Evolutionary conservation across 2,113 vertebrate species (phyloP).

Genomic region (Phalacrocorax brasilianus): DNA sequence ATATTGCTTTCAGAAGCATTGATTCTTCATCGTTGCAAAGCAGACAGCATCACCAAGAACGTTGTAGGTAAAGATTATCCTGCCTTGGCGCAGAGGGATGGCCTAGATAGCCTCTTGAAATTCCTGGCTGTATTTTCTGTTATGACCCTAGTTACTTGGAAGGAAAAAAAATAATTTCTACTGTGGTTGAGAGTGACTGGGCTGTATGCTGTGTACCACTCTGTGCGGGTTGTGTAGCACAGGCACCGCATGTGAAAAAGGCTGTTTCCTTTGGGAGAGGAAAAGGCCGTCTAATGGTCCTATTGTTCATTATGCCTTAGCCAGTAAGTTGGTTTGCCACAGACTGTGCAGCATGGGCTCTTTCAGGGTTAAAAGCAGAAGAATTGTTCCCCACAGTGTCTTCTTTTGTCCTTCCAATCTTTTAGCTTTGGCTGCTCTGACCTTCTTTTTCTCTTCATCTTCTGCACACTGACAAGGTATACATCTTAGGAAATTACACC

Average conservation of each 20-base stretch:
- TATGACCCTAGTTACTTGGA: background rate
- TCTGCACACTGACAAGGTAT: slow-evolving; percentile 40
- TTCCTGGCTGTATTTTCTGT: background rate
- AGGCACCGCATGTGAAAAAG: background rate
- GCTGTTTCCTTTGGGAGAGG: background rate
- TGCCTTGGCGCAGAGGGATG: background rate
- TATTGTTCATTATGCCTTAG: background rate
- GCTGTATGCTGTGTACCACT: background rate
- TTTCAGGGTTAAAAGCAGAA: background rate
- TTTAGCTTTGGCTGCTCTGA: slow-evolving; percentile 23
- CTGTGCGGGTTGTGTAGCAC: background rate
- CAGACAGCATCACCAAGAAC: background rate
- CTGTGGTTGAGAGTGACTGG: background rate
- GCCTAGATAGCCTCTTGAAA: background rate
- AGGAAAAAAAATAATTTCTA: background rate
- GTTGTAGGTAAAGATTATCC: background rate
- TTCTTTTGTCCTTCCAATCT: slow-evolving; percentile 22
- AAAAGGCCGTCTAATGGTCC: background rate
- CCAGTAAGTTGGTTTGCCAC: background rate
- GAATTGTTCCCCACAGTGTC: background rate
- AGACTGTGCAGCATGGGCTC: background rate
- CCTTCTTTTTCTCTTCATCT: slow-evolving; percentile 56
- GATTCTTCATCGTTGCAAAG: background rate
- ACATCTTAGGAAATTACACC: slow-evolving; percentile 63
- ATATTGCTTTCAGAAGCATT: background rate